Evolutionary conservation across 2,113 vertebrate genomes (phyloP).

Genomic region (Phoenicopterus ruber): DNA sequence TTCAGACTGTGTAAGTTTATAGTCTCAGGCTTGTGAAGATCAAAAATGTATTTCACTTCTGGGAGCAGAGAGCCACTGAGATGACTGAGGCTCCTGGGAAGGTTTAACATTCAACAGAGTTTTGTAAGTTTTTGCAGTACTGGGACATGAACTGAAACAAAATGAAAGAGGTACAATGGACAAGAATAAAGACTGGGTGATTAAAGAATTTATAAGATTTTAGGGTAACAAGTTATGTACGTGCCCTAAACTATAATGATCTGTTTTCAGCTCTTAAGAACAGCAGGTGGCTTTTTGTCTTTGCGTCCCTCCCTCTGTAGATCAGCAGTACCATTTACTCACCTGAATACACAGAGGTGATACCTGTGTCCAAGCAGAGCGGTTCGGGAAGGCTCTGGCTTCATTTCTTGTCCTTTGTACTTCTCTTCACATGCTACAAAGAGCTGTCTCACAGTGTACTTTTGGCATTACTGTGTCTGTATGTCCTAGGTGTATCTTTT

Average conservation of each 20-base stretch:
- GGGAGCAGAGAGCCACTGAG: background rate
- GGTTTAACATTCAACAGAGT: background rate
- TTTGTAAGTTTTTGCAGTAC: background rate
- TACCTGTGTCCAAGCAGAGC: background rate
- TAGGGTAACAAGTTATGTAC: background rate
- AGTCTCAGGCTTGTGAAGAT: background rate
- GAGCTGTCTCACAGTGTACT: background rate
- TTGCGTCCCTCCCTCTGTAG: background rate
- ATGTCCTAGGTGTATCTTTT: background rate
- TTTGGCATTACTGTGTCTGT: background rate
- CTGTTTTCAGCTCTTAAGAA: background rate
- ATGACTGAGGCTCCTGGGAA: background rate
- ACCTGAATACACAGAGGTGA: background rate
- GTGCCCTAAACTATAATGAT: background rate
- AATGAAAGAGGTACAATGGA: background rate
- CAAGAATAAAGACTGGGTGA: background rate
- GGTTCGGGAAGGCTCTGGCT: background rate
- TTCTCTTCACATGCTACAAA: background rate
- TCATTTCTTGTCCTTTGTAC: background rate
- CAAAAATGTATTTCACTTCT: background rate
- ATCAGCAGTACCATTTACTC: background rate
- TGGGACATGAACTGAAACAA: background rate
- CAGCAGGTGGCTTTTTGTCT: background rate
- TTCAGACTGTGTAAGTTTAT: background rate
- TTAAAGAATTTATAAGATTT: background rate